phyloP scores from a whole-genome alignment of 2,797 vertebrate genomes.

The Naso thynnoides region DNA sequence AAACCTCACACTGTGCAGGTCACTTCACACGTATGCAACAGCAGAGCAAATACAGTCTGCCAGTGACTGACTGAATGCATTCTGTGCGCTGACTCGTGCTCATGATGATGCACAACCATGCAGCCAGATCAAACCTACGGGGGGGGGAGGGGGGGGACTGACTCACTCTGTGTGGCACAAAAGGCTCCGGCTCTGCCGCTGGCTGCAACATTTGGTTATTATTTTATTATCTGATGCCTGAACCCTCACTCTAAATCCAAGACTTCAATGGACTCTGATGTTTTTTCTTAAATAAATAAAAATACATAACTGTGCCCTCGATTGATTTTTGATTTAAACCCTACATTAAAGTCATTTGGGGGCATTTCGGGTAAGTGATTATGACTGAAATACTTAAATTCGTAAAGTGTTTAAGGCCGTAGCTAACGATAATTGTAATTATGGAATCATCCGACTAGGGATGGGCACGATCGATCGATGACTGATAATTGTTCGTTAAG shows the following conservation, averaged over 20 bases:
- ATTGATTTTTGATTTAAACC: too few species aligned
- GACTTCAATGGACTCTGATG: too few species aligned
- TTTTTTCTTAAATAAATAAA: too few species aligned
- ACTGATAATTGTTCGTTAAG: too few species aligned
- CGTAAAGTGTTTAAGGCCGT: background rate
- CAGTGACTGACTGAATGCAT: conserved; percentile 21
- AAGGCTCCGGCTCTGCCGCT: conserved; percentile 19
- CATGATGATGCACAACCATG: conserved; percentile 68
- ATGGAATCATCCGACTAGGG: too few species aligned
- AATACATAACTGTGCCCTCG: too few species aligned
- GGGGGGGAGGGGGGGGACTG: conserved; percentile 1
- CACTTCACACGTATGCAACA: background rate
- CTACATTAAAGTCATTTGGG: too few species aligned
- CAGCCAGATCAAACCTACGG: conserved; percentile 47
- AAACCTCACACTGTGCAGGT: background rate
- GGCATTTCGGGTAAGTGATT: too few species aligned
- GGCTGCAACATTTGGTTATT: too few species aligned
- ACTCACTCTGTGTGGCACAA: conserved; percentile 13
- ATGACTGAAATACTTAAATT: background rate
- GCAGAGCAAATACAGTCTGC: conserved; percentile 27
- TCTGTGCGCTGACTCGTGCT: conserved; percentile 32
- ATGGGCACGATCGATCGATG: too few species aligned
- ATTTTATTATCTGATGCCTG: too few species aligned
- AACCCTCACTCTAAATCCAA: too few species aligned
- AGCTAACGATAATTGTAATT: background rate